Evolutionary conservation across 1,140 invertebrate species (phyloP), one percentile per base, ranked within the genome.

Genomic region (Heliconius congener): DNA sequence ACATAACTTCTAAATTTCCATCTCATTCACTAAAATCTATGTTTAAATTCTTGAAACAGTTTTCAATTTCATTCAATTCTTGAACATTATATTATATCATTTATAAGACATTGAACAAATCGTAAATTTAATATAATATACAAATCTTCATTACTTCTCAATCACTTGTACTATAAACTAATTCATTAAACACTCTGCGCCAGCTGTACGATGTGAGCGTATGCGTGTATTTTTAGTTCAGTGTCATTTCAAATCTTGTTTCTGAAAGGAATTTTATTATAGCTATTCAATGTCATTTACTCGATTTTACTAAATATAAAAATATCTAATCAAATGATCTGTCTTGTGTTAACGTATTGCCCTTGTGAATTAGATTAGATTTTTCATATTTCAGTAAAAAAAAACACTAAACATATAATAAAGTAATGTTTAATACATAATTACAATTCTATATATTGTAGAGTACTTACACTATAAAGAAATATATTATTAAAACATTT

Each of bases 131-230:
- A 19, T 52, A 52, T 52, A 52, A 19, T 19, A 19, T 52, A 52
- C 50, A 18, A 19, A 52, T 27, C 3, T 27, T 30, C 27, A 30
- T 30, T 16, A 66, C 9, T 30, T 66, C 0, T 30, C 60, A 16
- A 30, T 30, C 60, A 66, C 60, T 66, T 23, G 30, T 66, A 30
- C 60, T 66, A 66, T 66, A 66, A 66, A 30, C 60, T 66, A 66
- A 66, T 66, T 16, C 60, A 66, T 30, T 27, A 27, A 30, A 30
- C 27, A 66, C 27, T 66, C 30, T 9, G 23, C 30, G 60, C 23
- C 60, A 66, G 60, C 60, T 66, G 60, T 66, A 30, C 60, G 9
- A n/a, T 30, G 60, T 27, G 11, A 30, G 23, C 23, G 60, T 66
- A 11, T 27, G 27, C 60, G 13, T 30, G 60, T 66, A 66, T 66